Base-by-base conservation (phyloP, 2,888 invertebrate genomes). In the Lathronympha strigana region DNA sequence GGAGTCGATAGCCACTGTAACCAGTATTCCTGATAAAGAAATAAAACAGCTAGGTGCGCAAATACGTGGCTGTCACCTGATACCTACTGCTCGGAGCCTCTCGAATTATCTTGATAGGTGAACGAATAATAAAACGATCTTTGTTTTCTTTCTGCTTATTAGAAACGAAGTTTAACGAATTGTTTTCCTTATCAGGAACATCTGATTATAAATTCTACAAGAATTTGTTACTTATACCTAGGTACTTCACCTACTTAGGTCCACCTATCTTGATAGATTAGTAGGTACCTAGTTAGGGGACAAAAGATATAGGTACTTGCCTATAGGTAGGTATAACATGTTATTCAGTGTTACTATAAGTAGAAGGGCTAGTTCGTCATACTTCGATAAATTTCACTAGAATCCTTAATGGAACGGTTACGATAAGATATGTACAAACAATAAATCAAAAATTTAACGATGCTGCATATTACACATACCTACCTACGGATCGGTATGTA, bases 391-490 rank as follows among this genome's bases (percentile, higher is more conserved):
- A 51, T 60, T 64, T 45, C 45, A 53, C 60, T 71, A 74, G 69
- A 69, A 73, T 72, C 70, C 75, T 72, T 74, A 71, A 71, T 71
- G 72, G 66, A 68, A 77, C 76, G 71, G 72, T 76, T 75, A 71
- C 76, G 77, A 81, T 78, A 79, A 77, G 79, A 80, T 80, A 76
- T 72, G 38, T 38, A 19, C 70, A 72, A 66, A 72, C 75, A 73
- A 78, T 83, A 81, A 84, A 86, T 84, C 78, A 79, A 75, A 70
- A 78, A 75, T 73, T 82, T 83, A 80, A 83, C 76, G 78, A 79
- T 76, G 72, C 63, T 80, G 78, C 79, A 78, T 74, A 69, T 69
- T 68, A 40, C 38, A 50, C 13, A 5, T 19, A 31, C 6, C 6
- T 33, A 45, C 28, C 1, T 31, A 33, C n/a, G 36, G 36, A 33